Evolutionary conservation across 2,888 invertebrate genomes (phyloP).

Genomic region (Mimachlamys varia): DNA sequence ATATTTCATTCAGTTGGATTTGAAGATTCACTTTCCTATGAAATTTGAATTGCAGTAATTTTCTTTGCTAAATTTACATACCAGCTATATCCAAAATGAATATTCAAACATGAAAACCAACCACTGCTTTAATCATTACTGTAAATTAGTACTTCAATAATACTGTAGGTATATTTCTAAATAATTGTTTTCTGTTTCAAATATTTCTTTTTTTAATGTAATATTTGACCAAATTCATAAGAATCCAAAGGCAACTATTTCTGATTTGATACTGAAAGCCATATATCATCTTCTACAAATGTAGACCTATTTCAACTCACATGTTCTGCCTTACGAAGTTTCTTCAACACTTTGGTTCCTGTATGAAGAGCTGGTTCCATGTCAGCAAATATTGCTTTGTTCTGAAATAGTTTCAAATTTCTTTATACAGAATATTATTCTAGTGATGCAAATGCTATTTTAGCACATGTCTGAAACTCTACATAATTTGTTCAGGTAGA

Average conservation of each 20-base stretch:
- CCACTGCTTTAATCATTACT: no score
- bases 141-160: no score
- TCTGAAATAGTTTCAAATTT: constrained; percentile 62
- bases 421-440: background rate
- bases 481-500: no score
- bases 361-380: constrained; percentile 70
- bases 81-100: no score
- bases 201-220: background rate
- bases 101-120: no score
- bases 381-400: constrained; percentile 63
- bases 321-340: constrained; percentile 68
- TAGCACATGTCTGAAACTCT: no score
- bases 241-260: background rate
- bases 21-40: no score
- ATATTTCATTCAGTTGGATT: no score
- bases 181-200: background rate
- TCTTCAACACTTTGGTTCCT: constrained; percentile 64
- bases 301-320: constrained; percentile 52
- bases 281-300: background rate
- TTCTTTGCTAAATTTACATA: no score
- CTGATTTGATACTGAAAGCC: background rate
- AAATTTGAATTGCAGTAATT: no score
- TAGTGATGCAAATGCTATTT: no score
- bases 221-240: background rate
- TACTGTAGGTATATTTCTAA: no score